Percentiles rank a stretch among this genome's conserved stretches.
Evolutionary conservation across 2,888 invertebrate species (phyloP).

Genomic region (Oxyscelio sp.): DNA sequence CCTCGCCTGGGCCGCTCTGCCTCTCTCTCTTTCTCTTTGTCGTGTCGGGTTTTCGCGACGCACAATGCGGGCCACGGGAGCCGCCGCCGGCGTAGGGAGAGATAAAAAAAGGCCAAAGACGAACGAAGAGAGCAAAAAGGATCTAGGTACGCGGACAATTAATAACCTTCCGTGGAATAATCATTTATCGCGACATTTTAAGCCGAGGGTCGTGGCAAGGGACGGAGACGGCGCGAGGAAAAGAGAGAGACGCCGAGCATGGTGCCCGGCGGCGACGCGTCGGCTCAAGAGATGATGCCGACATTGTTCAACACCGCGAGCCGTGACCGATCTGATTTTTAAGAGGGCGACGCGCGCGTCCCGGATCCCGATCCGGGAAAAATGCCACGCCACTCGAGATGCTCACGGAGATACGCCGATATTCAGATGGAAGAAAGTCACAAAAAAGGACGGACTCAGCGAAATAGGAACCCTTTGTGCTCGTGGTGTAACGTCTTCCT

Average conservation of each 20-base stretch:
- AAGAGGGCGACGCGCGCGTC: slow-evolving; percentile 81
- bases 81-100: slow-evolving; percentile 75
- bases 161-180: slow-evolving; percentile 86
- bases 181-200: slow-evolving; percentile 89
- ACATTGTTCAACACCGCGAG: slow-evolving; percentile 80
- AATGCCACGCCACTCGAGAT: slow-evolving; percentile 74
- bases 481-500: slow-evolving; percentile 73
- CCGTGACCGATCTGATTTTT: slow-evolving; percentile 88
- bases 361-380: slow-evolving; percentile 69
- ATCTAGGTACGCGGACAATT: slow-evolving; percentile 83
- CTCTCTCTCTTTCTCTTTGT: slow-evolving; percentile 43
- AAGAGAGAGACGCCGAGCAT: slow-evolving; percentile 39
- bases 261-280: slow-evolving; percentile 68
- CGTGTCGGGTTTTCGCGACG: slow-evolving; percentile 85
- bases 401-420: slow-evolving; percentile 67
- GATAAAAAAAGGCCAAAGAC: slow-evolving; percentile 53
- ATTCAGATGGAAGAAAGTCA: slow-evolving; percentile 74
- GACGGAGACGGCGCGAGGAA: slow-evolving; percentile 67
- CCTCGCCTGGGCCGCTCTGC: too few species aligned
- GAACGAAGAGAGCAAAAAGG: slow-evolving; percentile 69
- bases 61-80: slow-evolving; percentile 85
- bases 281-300: slow-evolving; percentile 68
- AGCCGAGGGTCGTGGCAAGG: slow-evolving; percentile 77
- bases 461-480: slow-evolving; percentile 75
- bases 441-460: slow-evolving; percentile 64